Evolutionary conservation across 2,113 vertebrate genomes (phyloP), one percentile per base, ranked within the genome.

Genomic region (Serilophus lunatus): DNA sequence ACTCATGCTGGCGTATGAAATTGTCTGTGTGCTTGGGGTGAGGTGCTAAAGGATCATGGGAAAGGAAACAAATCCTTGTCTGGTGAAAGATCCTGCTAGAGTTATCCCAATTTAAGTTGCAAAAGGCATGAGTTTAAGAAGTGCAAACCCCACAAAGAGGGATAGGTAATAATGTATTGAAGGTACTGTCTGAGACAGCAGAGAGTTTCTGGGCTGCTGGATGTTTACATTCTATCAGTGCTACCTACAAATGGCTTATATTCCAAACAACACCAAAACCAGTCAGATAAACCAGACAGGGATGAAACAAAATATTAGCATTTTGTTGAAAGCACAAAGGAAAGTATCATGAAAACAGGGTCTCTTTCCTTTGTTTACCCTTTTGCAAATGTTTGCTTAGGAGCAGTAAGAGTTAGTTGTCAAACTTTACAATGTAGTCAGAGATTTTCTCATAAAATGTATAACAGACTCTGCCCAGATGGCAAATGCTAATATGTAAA

Each of bases 401-500:
- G 87, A 98, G 86, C 95, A 79, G 77, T 96, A 85, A 91, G 92
- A 97, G 84, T 97, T 97, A 97, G 97, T 96, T 91, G 93, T 95
- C 94, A 92, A 97, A 95, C 90, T 97, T 97, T 77, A 95, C 93
- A 95, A 94, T 53, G 50, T 69, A 96, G 92, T 75, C 65, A 42
- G 79, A 96, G 92, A 80, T 92, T 95, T 98, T 97, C 96, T 94
- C 94, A 94, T 97, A 95, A 98, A 97, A 96, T 77, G 64, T 95
- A 53, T 96, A 97, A 97, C 90, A 95, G 95, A 97, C 97, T 90
- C 64, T 96, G 95, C 95, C 94, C 97, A 98, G 97, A 97, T 97
- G 96, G 96, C 96, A 97, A 97, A 97, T 92, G 92, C 92, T 95
- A 93, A 96, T 96, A 97, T 96, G 93, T 97, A 97, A 95, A 96